Evolutionary conservation across 2,888 invertebrate genomes (phyloP).

Genomic region (Pseudeuparius sepicola): DNA sequence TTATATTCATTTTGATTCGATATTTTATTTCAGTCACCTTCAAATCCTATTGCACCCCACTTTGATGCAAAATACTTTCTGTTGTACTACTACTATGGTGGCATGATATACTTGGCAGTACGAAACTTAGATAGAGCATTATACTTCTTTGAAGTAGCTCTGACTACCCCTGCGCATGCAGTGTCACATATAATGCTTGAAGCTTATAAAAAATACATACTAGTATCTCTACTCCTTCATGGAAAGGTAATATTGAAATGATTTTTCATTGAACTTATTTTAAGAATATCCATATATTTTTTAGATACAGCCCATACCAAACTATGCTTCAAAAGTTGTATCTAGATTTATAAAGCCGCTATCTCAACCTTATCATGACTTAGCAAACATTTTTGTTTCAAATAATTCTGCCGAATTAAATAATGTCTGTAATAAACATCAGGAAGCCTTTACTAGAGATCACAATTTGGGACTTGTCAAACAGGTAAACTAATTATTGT

Average conservation of each 20-base stretch:
- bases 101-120: conserved; percentile 91
- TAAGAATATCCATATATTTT: too few relatives aligned
- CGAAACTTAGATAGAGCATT: conserved; percentile 88
- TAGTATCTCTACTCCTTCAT: conserved; percentile 83
- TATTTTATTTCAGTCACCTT: too few relatives aligned
- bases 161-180: conserved; percentile 89
- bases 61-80: conserved; percentile 86
- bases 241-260: conserved; percentile 85
- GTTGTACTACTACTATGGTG: conserved; percentile 93
- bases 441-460: conserved; percentile 69
- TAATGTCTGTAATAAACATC: conserved; percentile 61
- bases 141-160: conserved; percentile 92
- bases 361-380: conserved; percentile 79
- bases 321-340: conserved; percentile 87
- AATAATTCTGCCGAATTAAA: conserved; percentile 64
- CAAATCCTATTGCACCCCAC: conserved; percentile 48
- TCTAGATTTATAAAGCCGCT: conserved; percentile 75
- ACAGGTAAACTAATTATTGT: too few relatives aligned
- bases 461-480: conserved; percentile 70
- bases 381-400: conserved; percentile 70
- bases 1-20: too few relatives aligned
- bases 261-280: too few relatives aligned
- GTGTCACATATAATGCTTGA: conserved; percentile 97
- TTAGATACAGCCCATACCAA: conserved; percentile 60
- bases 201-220: conserved; percentile 92